phyloP scores from a whole-genome alignment of 2,797 vertebrate genomes.

The Eulemur mongoz region DNA sequence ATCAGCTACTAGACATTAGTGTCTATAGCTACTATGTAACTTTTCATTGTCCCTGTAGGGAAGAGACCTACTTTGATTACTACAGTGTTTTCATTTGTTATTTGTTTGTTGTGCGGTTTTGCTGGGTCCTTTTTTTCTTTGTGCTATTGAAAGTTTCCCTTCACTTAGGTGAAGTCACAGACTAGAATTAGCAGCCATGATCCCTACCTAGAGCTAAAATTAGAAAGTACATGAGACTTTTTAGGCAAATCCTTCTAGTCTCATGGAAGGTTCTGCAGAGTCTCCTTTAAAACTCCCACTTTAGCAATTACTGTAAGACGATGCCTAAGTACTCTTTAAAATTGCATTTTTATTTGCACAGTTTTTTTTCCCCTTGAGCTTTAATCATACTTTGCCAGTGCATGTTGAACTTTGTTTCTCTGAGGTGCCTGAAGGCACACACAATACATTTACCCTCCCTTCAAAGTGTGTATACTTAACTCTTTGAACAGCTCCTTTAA shows the following conservation, averaged over 20 bases:
- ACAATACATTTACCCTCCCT: background rate
- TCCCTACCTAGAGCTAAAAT: conserved; percentile 80
- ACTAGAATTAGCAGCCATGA: conserved; percentile 74
- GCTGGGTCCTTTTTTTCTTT: background rate
- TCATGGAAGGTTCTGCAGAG: conserved; percentile 74
- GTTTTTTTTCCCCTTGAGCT: background rate
- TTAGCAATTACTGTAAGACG: conserved; percentile 48
- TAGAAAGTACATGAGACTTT: conserved; percentile 72
- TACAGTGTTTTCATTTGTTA: background rate
- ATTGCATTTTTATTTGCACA: conserved; percentile 20
- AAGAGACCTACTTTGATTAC: background rate
- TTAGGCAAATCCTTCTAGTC: conserved; percentile 71
- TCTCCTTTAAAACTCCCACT: conserved; percentile 80
- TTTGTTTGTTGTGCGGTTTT: background rate
- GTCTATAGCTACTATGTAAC: background rate
- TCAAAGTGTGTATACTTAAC: conserved; percentile 41
- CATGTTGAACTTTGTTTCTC: conserved; percentile 31
- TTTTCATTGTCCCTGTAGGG: background rate
- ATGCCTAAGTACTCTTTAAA: conserved; percentile 21
- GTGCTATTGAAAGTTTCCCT: conserved; percentile 76
- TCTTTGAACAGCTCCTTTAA: conserved; percentile 42
- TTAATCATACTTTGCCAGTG: conserved; percentile 9
- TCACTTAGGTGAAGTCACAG: conserved; percentile 74
- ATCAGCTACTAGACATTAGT: background rate
- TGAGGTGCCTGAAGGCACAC: conserved; percentile 13